Conservation (phyloP, 2,797 vertebrate species). For the Malacoctenus gilli region DNA sequence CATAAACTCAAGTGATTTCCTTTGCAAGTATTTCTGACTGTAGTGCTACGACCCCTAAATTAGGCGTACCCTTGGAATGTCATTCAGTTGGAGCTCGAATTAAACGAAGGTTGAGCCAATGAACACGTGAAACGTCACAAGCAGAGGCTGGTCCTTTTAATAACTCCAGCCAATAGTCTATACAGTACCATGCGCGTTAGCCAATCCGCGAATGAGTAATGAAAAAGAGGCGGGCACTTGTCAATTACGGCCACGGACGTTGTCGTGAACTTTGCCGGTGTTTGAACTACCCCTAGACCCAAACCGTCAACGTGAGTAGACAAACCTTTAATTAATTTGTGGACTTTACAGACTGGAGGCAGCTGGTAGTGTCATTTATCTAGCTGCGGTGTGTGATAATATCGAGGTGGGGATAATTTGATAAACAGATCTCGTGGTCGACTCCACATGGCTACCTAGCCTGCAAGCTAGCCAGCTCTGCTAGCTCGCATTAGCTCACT, state of each 20-base stretch:
- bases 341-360: neutral
- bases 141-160: neutral
- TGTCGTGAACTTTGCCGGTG: constrained; percentile 76
- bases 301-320: constrained; percentile 65
- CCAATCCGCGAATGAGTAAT: constrained; percentile 57
- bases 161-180: constrained; percentile 55
- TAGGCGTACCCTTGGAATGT: constrained; percentile 73
- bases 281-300: constrained; percentile 55
- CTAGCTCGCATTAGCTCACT: constrained; percentile 46
- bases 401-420: neutral
- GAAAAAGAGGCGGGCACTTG: constrained; percentile 55
- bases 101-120: constrained; percentile 40
- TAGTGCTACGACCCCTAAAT: neutral
- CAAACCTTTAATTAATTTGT: neutral
- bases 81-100: constrained; percentile 64
- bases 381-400: accelerated
- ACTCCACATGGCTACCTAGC: constrained; percentile 73
- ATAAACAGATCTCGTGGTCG: constrained; percentile 47
- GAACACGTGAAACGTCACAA: constrained; percentile 28
- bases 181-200: neutral
- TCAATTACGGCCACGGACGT: constrained; percentile 63
- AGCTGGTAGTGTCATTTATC: accelerated
- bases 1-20: no score
- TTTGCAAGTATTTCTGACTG: neutral
- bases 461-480: constrained; percentile 38